These are phyloP conservation scores for Andrena camellia DNA, from an alignment of 2,888 invertebrate genomes.

Conservation along the genomic window DNA sequence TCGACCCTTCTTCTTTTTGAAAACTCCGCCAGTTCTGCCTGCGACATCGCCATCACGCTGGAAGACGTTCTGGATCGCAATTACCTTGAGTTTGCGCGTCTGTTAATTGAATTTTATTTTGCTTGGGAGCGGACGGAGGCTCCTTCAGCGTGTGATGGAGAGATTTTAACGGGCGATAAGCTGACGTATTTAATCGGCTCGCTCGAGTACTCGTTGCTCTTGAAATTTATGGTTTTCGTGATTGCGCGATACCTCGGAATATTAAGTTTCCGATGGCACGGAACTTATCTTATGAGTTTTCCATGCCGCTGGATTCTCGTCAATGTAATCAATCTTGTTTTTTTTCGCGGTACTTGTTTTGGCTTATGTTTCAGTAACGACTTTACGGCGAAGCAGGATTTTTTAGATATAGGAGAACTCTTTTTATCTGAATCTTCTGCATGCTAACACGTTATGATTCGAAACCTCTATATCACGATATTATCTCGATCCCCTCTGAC, in stretches of 20 bases:
- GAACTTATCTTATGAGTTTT: not conserved
- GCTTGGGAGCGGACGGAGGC: not conserved
- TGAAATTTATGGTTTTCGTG: slow-evolving; percentile 39
- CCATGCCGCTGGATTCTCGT: not conserved
- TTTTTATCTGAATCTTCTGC: not conserved
- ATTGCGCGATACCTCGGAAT: slow-evolving; percentile 22
- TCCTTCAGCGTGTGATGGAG: not conserved
- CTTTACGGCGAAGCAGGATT: not conserved
- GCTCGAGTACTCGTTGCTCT: slow-evolving; percentile 27
- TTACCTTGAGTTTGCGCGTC: not conserved
- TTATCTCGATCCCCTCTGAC: too few relatives aligned
- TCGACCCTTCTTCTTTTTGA: too few relatives aligned
- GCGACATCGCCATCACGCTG: not conserved
- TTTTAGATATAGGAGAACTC: not conserved
- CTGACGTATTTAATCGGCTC: slow-evolving; percentile 35
- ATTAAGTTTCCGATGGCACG: slow-evolving; percentile 26
- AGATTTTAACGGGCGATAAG: slow-evolving; percentile 37
- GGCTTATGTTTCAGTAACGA: not conserved
- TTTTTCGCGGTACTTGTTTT: not conserved
- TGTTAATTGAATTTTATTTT: slow-evolving; percentile 39
- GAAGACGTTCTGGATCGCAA: not conserved
- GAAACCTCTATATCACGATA: too few relatives aligned
- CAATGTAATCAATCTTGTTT: slow-evolving; percentile 7
- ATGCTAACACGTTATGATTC: too few relatives aligned
- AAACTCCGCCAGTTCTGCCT: not conserved